These are phyloP conservation scores for Fukomys damarensis DNA, from an alignment of 2,113 vertebrate species.

Conservation along the genomic window DNA sequence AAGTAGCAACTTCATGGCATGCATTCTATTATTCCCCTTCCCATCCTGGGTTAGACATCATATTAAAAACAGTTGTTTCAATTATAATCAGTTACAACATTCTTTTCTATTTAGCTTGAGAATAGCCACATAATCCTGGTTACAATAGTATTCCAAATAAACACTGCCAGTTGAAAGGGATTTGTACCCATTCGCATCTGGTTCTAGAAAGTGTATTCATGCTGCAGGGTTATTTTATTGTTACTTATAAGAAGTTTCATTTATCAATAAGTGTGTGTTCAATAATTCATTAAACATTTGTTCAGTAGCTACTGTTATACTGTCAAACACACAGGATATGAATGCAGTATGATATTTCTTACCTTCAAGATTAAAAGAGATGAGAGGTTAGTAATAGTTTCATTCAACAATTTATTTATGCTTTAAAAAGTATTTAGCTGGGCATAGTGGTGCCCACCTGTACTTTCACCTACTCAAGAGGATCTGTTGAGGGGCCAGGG, in stretches of 20 bases:
- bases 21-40: accelerated
- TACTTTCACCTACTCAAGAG: background rate
- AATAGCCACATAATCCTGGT: background rate
- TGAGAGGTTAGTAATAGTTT: background rate
- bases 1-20: background rate
- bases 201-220: background rate
- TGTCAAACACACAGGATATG: background rate
- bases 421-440: constrained; percentile 6
- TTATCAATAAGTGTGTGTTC: background rate
- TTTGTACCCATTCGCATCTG: background rate
- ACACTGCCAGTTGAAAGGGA: background rate
- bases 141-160: constrained; percentile 1
- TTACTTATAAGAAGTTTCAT: background rate
- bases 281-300: background rate
- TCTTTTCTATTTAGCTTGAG: background rate
- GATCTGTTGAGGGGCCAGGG: too few relatives aligned
- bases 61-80: background rate
- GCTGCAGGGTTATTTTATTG: background rate
- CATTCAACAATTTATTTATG: background rate
- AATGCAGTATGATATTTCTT: background rate
- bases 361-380: background rate
- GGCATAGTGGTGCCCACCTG: background rate
- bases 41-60: background rate
- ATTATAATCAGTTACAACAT: background rate
- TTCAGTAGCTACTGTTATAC: background rate